Conservation (phyloP, 2,797 vertebrate genomes). For the Mormyrus proboscirostris region DNA sequence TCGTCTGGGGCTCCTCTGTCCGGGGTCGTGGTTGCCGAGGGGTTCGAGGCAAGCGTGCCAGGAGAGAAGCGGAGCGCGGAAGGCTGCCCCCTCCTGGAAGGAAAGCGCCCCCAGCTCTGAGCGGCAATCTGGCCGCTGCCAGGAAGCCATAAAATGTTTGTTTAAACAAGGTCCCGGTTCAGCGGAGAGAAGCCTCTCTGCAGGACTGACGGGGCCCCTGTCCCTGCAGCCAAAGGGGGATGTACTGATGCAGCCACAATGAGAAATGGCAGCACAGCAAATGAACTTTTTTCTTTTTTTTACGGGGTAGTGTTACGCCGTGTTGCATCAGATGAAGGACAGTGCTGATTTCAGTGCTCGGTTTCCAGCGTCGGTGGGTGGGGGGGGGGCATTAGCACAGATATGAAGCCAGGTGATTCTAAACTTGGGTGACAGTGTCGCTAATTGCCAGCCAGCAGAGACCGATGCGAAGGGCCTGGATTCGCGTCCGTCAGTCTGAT, state of each 20-base stretch:
- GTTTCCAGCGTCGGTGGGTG: neutral
- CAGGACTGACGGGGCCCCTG: neutral
- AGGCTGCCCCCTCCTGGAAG: neutral
- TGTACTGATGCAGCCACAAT: neutral
- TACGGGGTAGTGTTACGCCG: neutral
- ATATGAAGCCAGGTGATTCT: slow-evolving; percentile 15
- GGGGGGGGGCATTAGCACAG: neutral
- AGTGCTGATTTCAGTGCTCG: neutral
- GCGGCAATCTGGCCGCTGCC: neutral
- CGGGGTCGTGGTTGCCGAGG: neutral
- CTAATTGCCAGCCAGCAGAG: neutral
- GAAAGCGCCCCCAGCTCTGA: neutral
- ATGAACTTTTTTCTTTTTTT: neutral
- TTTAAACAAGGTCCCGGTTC: slow-evolving; percentile 8
- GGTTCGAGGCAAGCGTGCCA: neutral
- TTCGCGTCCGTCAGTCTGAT: neutral
- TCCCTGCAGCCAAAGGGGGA: neutral
- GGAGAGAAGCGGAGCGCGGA: neutral
- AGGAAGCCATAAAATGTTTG: neutral
- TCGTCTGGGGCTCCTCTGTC: neutral
- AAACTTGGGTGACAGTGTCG: neutral
- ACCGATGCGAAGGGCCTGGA: neutral
- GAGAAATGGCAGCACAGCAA: neutral
- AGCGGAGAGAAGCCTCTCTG: neutral
- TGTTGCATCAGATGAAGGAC: slow-evolving; percentile 5